Conservation (phyloP, 1,140 invertebrate species). For the Caligus rogercresseyi region DNA sequence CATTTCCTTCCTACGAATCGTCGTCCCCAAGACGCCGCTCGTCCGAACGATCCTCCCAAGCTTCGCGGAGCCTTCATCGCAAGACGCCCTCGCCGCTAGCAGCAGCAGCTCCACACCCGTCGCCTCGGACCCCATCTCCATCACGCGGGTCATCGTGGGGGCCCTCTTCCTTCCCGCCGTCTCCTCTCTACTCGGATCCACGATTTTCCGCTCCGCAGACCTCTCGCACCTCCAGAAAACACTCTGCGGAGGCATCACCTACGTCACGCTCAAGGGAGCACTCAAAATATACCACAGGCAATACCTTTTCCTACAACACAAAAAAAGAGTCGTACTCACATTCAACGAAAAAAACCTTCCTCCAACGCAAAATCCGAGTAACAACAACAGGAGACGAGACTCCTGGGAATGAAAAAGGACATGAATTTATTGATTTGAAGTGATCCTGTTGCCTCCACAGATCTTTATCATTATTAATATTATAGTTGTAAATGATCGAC, state of each 20-base stretch:
- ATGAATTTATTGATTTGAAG: too few species aligned
- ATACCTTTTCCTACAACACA: slow-evolving; percentile 61
- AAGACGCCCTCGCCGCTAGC: slow-evolving; percentile 9
- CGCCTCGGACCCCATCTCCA: slow-evolving; percentile 53
- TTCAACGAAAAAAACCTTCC: slow-evolving; percentile 12
- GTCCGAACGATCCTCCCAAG: slow-evolving; percentile 47
- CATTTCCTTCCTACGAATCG: slow-evolving; percentile 42
- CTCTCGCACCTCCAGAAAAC: slow-evolving; percentile 11
- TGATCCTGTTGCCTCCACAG: too few species aligned
- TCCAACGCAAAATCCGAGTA: too few species aligned
- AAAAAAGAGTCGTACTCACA: slow-evolving; percentile 21
- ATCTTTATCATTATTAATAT: too few species aligned
- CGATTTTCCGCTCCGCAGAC: background rate
- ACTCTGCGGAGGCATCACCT: slow-evolving; percentile 59
- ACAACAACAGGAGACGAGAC: too few species aligned
- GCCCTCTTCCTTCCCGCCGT: slow-evolving; percentile 85
- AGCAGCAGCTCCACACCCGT: slow-evolving; percentile 31
- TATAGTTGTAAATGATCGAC: too few species aligned
- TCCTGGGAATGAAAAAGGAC: too few species aligned
- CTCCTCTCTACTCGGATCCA: slow-evolving; percentile 64
- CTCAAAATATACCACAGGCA: slow-evolving; percentile 92
- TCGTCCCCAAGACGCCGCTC: slow-evolving; percentile 52
- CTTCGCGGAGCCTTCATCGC: slow-evolving; percentile 7
- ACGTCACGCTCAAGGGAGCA: slow-evolving; percentile 75
- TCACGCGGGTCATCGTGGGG: slow-evolving; percentile 73